Conservation (phyloP, 2,113 vertebrate species). For the Mesembrinibis cayennensis region DNA sequence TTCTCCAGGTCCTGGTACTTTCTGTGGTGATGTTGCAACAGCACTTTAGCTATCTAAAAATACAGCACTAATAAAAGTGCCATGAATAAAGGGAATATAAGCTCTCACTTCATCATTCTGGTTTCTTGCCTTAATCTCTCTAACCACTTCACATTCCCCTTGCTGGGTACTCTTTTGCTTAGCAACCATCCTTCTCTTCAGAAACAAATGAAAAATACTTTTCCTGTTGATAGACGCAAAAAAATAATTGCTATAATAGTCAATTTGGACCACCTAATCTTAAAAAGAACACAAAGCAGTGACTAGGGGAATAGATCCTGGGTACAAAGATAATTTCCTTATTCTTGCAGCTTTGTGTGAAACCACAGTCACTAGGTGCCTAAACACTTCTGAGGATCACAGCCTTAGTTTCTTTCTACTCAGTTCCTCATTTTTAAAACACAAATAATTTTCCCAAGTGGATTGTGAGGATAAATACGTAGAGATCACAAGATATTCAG, state of each 20-base stretch:
- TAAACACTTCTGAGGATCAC: not conserved
- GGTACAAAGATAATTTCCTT: not conserved
- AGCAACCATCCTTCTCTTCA: not conserved
- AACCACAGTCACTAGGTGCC: not conserved
- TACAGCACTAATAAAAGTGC: not conserved
- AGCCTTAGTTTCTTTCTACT: not conserved
- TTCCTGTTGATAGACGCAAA: not conserved
- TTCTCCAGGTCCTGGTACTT: not conserved
- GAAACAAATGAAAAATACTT: not conserved
- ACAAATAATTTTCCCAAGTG: not conserved
- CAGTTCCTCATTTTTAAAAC: not conserved
- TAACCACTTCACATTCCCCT: not conserved
- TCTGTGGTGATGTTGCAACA: not conserved
- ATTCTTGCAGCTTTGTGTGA: not conserved
- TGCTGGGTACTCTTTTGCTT: not conserved
- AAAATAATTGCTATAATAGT: not conserved
- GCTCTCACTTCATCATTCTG: conserved; percentile 3
- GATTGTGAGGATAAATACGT: not conserved
- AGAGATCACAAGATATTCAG: not conserved
- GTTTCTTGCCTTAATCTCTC: conserved; percentile 38
- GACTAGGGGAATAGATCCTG: not conserved
- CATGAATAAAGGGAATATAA: conserved; percentile 11
- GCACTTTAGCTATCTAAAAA: conserved; percentile 21
- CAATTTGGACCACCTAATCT: not conserved
- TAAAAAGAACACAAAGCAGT: not conserved